Evolutionary conservation across 1,140 invertebrate species (phyloP), one percentile per base, ranked within the genome.

Genomic region (Homarus americanus): DNA sequence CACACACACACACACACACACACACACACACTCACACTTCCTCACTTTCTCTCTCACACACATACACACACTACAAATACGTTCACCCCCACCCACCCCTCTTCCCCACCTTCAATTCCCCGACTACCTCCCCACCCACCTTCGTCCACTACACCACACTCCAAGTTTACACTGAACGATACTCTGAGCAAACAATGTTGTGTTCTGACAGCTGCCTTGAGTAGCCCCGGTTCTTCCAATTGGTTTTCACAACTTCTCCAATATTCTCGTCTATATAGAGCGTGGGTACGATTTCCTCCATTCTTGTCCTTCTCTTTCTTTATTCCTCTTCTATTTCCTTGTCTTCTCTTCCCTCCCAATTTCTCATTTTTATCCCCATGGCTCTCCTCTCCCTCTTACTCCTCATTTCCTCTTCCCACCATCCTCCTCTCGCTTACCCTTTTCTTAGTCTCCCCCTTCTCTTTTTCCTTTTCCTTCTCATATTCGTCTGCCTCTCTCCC

Each of bases 261-360:
- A 69, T 32, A 69, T 69, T 69, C 63, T 69, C 63, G 63, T 69
- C 28, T 5, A 24, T 24, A 69, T 12, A 28, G 63, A 69, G 44
- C 44, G 12, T 15, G 12, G 44, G 63, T 69, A 69, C 63, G 28
- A n/a, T n/a, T 32, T 69, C 38, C 80, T 82, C 17, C 44, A 12
- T 80, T 40, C 28, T 40, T 80, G 12, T 80, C 78, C 28, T 40
- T 80, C 40, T 32, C 49, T 58, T 44, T 82, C 49, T 34, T n/a
- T n/a, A n/a, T n/a, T n/a, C n/a, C n/a, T n/a, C n/a, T n/a, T n/a
- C n/a, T n/a, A n/a, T 63, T 58, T 63, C 28, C 79, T n/a, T 66
- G 17, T 32, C 28, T 49, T 5, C 34, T 36, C 53, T 38, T 36
- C 36, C 32, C 49, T 38, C 58, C 58, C 9, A 9, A 41, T 34